phyloP scores from a whole-genome alignment of 1,140 invertebrate genomes.

The Myzus persicae region DNA sequence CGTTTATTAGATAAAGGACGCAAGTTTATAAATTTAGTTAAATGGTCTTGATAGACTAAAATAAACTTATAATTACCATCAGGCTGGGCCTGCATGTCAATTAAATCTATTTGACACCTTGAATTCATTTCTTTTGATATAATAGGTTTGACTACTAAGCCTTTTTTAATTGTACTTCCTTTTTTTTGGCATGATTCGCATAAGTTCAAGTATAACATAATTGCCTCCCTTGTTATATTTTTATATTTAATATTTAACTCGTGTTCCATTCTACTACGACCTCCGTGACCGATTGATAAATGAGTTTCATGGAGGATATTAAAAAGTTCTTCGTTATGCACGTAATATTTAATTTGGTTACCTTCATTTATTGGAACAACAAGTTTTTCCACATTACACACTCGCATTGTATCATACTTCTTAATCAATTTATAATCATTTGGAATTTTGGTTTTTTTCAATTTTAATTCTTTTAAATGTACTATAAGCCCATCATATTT shows the following conservation, averaged over 20 bases:
- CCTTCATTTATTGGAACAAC: slow-evolving; percentile 16
- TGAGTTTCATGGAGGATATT: slow-evolving; percentile 62
- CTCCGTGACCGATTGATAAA: slow-evolving; percentile 62
- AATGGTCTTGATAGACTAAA: too few species aligned
- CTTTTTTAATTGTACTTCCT: too few species aligned
- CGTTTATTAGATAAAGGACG: too few species aligned
- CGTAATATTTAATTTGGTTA: slow-evolving; percentile 25
- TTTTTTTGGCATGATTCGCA: slow-evolving; percentile 56
- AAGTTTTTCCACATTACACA: slow-evolving; percentile 51
- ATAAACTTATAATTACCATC: too few species aligned
- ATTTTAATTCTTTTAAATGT: slow-evolving; percentile 26
- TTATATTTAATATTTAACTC: slow-evolving; percentile 61
- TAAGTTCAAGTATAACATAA: slow-evolving; percentile 45
- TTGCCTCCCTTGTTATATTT: slow-evolving; percentile 50
- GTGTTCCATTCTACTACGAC: slow-evolving; percentile 61
- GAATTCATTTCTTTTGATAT: too few species aligned
- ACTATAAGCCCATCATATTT: slow-evolving; percentile 9
- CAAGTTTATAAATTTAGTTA: too few species aligned
- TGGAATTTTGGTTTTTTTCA: slow-evolving; percentile 23
- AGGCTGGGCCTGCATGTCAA: too few species aligned
- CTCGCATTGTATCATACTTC: slow-evolving; percentile 42
- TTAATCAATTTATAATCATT: slow-evolving; percentile 49
- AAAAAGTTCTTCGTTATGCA: slow-evolving; percentile 60
- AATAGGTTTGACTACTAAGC: too few species aligned
- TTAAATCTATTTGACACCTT: too few species aligned